These are phyloP conservation scores for Chlorocebus sabaeus DNA, from an alignment of 2,113 vertebrate genomes.

Conservation along the genomic window DNA sequence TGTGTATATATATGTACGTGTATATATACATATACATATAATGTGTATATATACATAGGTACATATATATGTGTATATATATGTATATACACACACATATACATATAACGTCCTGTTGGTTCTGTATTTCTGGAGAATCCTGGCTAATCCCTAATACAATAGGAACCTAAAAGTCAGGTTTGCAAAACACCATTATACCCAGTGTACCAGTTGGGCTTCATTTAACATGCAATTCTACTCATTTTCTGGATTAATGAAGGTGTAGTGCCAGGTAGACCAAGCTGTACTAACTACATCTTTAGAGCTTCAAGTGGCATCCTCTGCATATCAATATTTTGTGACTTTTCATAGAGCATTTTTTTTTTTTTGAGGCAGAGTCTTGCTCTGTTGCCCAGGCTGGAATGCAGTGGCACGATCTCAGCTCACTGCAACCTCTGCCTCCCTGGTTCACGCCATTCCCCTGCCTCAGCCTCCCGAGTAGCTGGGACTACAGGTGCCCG, in stretches of 20 bases:
- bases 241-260: neutral
- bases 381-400: no score
- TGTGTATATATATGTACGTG: neutral
- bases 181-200: neutral
- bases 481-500: no score
- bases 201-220: neutral
- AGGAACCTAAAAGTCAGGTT: neutral
- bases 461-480: no score
- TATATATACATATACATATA: no score
- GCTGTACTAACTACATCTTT: neutral
- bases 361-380: no score
- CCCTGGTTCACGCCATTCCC: no score
- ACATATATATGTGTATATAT: neutral
- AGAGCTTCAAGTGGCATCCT: neutral
- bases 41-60: no score
- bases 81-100: neutral
- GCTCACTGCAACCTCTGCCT: no score
- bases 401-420: no score
- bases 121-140: neutral
- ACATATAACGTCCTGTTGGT: neutral
- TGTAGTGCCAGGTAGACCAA: neutral
- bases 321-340: slow-evolving; percentile 16
- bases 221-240: neutral
- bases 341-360: slow-evolving; percentile 46
- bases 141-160: neutral